Conservation (phyloP, 2,888 invertebrate species). For the Miltochrista miniata region DNA sequence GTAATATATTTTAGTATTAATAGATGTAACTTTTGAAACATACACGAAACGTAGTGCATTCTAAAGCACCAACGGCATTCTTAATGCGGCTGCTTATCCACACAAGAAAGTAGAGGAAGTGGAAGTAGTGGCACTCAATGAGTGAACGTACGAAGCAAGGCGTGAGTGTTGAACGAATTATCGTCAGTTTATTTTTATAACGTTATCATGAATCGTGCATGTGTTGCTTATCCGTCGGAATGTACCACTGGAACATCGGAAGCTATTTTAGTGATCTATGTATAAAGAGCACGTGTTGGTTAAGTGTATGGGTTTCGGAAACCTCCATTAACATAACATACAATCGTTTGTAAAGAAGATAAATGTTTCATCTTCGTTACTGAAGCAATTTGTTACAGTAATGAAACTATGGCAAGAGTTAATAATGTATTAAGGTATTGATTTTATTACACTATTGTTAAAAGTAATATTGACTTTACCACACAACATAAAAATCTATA, state of each 20-base stretch:
- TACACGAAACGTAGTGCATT: constrained; percentile 42
- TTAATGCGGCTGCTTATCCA: constrained; percentile 51
- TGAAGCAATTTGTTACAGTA: neutral
- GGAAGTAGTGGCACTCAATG: constrained; percentile 59
- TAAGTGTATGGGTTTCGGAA: constrained; percentile 29
- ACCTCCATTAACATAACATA: constrained; percentile 26
- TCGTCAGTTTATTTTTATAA: constrained; percentile 63
- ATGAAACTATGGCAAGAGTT: too few species aligned
- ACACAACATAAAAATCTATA: too few species aligned
- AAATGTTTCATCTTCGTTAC: constrained; percentile 13
- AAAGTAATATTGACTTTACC: too few species aligned
- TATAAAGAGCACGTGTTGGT: constrained; percentile 27
- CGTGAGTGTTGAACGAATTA: constrained; percentile 67
- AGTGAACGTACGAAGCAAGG: constrained; percentile 56
- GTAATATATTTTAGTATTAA: constrained; percentile 5
- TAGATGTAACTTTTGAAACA: constrained; percentile 54
- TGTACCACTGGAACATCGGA: constrained; percentile 53
- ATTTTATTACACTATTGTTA: too few species aligned
- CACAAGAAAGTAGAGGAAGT: constrained; percentile 67
- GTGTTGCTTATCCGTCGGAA: constrained; percentile 54
- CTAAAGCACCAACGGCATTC: constrained; percentile 43
- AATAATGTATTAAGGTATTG: too few species aligned
- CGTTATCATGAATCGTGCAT: constrained; percentile 61
- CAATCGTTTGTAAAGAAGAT: constrained; percentile 25
- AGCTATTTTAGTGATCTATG: constrained; percentile 33